These are phyloP conservation scores for Thermophis baileyi DNA, from an alignment of 2,113 vertebrate genomes.

Conservation along the genomic window DNA sequence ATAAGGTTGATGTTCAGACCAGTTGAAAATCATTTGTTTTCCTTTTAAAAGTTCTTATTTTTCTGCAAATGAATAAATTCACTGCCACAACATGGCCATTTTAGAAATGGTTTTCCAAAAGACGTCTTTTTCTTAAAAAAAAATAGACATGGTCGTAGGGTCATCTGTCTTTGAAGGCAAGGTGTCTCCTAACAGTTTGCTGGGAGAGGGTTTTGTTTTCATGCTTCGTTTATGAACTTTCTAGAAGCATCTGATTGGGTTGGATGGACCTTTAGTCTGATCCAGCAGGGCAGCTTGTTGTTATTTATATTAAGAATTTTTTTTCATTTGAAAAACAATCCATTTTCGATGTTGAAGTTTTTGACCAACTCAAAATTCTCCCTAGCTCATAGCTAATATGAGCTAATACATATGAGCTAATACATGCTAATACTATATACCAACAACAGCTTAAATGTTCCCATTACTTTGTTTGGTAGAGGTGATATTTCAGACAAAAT, in stretches of 20 bases:
- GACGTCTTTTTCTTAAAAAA: background rate
- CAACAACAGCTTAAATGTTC: slow-evolving; percentile 74
- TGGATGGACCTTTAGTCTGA: background rate
- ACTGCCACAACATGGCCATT: background rate
- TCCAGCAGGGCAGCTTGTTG: background rate
- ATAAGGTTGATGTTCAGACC: background rate
- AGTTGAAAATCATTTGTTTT: background rate
- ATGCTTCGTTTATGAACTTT: background rate
- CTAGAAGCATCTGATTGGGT: background rate
- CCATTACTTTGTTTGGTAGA: slow-evolving; percentile 75
- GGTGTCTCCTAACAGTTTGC: background rate
- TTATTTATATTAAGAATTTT: slow-evolving; percentile 70
- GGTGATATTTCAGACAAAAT: slow-evolving; percentile 73
- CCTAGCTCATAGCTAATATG: slow-evolving; percentile 75
- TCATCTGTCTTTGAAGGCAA: background rate
- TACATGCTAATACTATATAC: slow-evolving; percentile 77
- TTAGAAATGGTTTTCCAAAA: background rate
- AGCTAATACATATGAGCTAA: too few species aligned
- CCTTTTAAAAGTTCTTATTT: background rate
- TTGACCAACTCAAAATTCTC: slow-evolving; percentile 68
- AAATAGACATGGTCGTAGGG: background rate
- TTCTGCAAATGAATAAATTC: background rate
- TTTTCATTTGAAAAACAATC: slow-evolving; percentile 61
- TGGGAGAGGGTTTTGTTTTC: background rate
- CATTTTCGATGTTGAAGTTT: slow-evolving; percentile 70